Evolutionary conservation across 1,140 invertebrate species (phyloP), one percentile per base, ranked within the genome.

Genomic region (Lordiphosa collinella): DNA sequence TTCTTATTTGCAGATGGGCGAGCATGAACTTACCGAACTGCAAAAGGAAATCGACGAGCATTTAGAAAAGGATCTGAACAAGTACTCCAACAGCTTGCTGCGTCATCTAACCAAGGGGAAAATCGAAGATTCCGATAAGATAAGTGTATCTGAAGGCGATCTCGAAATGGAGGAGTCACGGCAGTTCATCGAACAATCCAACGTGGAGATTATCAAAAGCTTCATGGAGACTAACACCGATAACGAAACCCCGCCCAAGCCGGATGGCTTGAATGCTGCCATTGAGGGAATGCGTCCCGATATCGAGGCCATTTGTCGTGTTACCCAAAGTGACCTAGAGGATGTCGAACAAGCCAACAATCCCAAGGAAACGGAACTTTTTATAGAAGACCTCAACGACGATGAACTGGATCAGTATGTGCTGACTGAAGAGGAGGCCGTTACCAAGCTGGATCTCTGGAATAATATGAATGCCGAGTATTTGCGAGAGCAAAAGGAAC

Each of bases 331-430:
- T 9, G 75, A 89, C 14, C 43, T 88, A 31, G 62, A 78, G 37
- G 70, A 86, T 53, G 70, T 71, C 12, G 80, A 74, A 43, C 72
- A 79, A 3, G 55, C 56, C 1, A 86, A 86, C 40, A 85, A 71
- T 79, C 89, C 73, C 25, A 63, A 75, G 16, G 68, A 59, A 49
- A 73, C 86, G 35, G 94, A 96, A 75, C 89, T 98, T n/a, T 91
- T 94, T 74, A 89, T 97, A 4, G 92, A 93, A 43, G 96, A 94
- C 41, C 92, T 97, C 16, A 96, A 97, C 76, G 96, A 98, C 74
- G 92, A 93, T 14, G 97, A 99, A 90, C 91, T 99, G 9, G 94
- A 96, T 85, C 92, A 92, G 43, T 95, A 98, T 72, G 95, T 99
- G 36, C 93, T 99, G 91, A 93, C 92, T 1, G 93, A 94, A 14